phyloP scores from a whole-genome alignment of 2,797 vertebrate species.

The Pogoniulus pusillus region DNA sequence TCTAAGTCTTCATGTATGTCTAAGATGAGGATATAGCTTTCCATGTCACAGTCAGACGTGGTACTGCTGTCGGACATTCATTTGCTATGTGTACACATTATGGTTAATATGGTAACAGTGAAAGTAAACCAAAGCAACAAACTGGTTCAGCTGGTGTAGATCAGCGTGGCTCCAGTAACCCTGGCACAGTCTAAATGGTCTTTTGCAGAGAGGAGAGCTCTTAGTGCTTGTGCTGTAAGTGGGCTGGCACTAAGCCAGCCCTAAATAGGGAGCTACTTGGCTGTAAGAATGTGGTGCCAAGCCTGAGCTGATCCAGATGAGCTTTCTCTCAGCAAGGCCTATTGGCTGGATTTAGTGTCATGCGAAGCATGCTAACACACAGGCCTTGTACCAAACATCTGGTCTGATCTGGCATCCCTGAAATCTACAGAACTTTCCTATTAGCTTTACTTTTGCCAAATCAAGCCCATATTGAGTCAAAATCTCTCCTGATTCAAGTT shows the following conservation, averaged over 20 bases:
- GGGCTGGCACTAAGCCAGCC: background rate
- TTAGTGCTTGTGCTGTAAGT: background rate
- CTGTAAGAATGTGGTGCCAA: background rate
- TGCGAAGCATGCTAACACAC: background rate
- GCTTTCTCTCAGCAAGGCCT: background rate
- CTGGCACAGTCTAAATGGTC: background rate
- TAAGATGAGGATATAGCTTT: fast-evolving
- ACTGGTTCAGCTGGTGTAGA: background rate
- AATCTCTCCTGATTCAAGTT: background rate
- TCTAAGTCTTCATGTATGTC: background rate
- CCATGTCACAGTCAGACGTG: fast-evolving
- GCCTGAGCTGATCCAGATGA: background rate
- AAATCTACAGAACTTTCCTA: background rate
- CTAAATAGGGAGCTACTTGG: background rate
- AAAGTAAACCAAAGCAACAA: background rate
- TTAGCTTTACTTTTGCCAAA: constrained; percentile 1
- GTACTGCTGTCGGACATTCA: background rate
- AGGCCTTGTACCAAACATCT: background rate
- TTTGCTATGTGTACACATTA: background rate
- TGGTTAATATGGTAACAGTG: background rate
- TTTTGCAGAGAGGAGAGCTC: background rate
- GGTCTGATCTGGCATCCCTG: background rate
- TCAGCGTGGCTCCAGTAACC: background rate
- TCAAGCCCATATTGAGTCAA: background rate
- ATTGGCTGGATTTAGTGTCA: background rate